phyloP scores from a whole-genome alignment of 2,888 invertebrate species.

The Epistrophe eligans region DNA sequence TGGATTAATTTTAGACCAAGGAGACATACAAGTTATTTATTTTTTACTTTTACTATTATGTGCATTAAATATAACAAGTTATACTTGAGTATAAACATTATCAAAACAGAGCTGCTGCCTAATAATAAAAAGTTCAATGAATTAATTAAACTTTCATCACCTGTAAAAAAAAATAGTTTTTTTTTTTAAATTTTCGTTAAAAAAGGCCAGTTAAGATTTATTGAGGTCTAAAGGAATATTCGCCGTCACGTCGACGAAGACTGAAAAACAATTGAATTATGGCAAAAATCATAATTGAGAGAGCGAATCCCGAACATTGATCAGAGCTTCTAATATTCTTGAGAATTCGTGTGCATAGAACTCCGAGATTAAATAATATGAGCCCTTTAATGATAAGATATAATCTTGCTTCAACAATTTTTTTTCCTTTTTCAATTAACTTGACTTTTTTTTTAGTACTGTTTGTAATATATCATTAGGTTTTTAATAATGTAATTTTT shows the following conservation, averaged over 20 bases:
- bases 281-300: background rate
- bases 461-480: no score
- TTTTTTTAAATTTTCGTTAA: background rate
- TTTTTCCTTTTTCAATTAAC: background rate
- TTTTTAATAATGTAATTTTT: slow-evolving; percentile 19
- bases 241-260: no score
- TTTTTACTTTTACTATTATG: background rate
- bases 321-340: background rate
- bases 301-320: background rate
- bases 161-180: background rate
- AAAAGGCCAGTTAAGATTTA: background rate
- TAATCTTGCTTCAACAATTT: background rate
- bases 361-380: background rate
- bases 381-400: background rate
- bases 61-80: background rate
- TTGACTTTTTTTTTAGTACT: no score
- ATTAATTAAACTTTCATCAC: background rate
- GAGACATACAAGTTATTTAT: background rate
- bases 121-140: background rate
- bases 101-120: background rate
- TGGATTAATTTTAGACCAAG: slow-evolving; percentile 15
- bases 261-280: background rate
- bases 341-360: background rate
- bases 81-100: background rate
- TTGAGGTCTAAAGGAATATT: background rate